Evolutionary conservation across 2,888 invertebrate species (phyloP).

Genomic region (Agrochola litura): DNA sequence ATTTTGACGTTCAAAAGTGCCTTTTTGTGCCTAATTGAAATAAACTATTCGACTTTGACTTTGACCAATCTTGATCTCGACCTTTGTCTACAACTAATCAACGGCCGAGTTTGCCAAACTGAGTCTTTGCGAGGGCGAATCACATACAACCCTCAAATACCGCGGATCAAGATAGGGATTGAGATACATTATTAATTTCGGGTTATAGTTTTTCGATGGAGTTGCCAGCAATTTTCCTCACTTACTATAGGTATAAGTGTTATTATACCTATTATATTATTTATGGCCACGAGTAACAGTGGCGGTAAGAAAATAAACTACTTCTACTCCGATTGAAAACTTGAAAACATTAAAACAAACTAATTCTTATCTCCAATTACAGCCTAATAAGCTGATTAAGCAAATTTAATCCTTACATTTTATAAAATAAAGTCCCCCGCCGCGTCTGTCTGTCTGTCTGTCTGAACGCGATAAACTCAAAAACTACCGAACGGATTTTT

Average conservation of each 20-base stretch:
- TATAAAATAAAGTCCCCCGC: too few relatives aligned
- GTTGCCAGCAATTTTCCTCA: not conserved
- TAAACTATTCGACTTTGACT: too few relatives aligned
- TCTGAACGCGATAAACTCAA: too few relatives aligned
- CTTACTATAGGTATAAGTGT: not conserved
- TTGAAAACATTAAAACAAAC: not conserved
- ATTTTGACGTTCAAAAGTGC: too few relatives aligned
- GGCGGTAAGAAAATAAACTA: not conserved
- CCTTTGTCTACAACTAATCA: not conserved
- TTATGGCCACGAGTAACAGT: not conserved
- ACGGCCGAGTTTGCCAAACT: not conserved
- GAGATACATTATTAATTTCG: not conserved
- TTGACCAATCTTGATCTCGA: not conserved
- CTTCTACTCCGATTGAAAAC: not conserved
- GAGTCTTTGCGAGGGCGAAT: not conserved
- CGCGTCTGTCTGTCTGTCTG: too few relatives aligned
- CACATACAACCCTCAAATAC: not conserved
- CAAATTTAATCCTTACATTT: too few relatives aligned
- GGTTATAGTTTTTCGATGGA: not conserved
- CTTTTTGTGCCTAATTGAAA: too few relatives aligned
- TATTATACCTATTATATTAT: not conserved
- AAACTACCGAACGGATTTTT: too few relatives aligned
- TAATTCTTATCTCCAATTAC: too few relatives aligned
- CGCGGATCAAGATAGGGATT: not conserved
- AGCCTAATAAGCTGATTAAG: too few relatives aligned